Evolutionary conservation across 2,113 vertebrate genomes (phyloP).

Genomic region (Oxyruncus cristatus): DNA sequence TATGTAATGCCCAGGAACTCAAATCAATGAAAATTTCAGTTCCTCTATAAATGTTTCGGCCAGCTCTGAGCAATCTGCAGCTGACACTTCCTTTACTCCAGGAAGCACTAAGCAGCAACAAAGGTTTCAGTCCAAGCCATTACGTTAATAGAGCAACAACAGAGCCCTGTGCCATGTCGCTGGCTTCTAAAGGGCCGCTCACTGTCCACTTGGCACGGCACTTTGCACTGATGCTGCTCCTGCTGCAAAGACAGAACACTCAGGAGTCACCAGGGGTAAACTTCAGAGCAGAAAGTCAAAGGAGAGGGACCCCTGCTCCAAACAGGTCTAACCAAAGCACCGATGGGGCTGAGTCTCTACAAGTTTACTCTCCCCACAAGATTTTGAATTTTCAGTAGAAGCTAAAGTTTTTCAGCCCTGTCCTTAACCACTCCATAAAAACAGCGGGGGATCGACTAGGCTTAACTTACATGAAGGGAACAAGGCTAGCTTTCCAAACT

Average conservation of each 20-base stretch:
- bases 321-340: not conserved
- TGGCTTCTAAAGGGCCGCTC: not conserved
- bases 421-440: constrained; percentile 59
- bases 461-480: constrained; percentile 23
- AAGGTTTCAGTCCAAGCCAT: constrained; percentile 12
- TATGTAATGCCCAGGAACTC: constrained; percentile 28
- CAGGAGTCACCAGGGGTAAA: not conserved
- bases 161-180: not conserved
- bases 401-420: constrained; percentile 3
- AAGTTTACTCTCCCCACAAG: not conserved
- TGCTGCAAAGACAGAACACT: not conserved
- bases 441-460: not conserved
- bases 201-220: not conserved
- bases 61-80: constrained; percentile 47
- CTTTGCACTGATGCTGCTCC: not conserved
- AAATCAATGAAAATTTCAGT: constrained; percentile 57
- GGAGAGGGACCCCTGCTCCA: not conserved
- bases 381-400: constrained; percentile 9
- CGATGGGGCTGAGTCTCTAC: not conserved
- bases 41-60: constrained; percentile 66
- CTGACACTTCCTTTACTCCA: constrained; percentile 49
- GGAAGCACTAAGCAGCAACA: constrained; percentile 35
- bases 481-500: constrained; percentile 36
- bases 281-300: not conserved
- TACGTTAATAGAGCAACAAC: not conserved